These are phyloP conservation scores for Amiota mariae DNA, from an alignment of 2,888 invertebrate species.

Conservation along the genomic window DNA sequence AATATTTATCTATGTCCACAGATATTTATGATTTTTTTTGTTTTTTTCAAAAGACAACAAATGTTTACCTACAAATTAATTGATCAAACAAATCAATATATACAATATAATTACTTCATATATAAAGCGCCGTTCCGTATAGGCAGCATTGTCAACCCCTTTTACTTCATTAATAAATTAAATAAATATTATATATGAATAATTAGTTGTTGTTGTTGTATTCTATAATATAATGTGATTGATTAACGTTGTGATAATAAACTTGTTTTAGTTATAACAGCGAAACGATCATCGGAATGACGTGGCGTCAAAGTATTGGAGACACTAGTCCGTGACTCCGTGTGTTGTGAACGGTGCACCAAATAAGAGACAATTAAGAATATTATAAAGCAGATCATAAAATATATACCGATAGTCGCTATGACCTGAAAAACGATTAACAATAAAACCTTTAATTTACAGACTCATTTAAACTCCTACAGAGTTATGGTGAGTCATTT, in stretches of 20 bases:
- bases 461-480: too few species aligned
- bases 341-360: conserved; percentile 34
- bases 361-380: conserved; percentile 53
- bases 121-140: conserved; percentile 36
- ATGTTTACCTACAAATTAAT: too few species aligned
- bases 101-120: too few species aligned
- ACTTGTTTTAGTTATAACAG: conserved; percentile 52
- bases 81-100: too few species aligned
- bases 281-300: neutral
- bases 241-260: conserved; percentile 48
- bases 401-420: conserved; percentile 55
- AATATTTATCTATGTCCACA: too few species aligned
- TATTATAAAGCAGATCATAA: conserved; percentile 55
- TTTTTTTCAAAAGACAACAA: too few species aligned
- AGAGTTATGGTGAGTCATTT: too few species aligned
- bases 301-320: conserved; percentile 40
- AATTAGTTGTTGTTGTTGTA: too few species aligned
- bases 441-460: conserved; percentile 56
- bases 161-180: neutral
- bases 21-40: too few species aligned
- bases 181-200: too few species aligned
- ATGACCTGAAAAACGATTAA: conserved; percentile 63
- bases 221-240: neutral
- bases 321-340: conserved; percentile 22
- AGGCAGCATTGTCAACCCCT: neutral